Evolutionary conservation across 2,888 invertebrate genomes (phyloP).

Genomic region (Ophonus ardosiacus): DNA sequence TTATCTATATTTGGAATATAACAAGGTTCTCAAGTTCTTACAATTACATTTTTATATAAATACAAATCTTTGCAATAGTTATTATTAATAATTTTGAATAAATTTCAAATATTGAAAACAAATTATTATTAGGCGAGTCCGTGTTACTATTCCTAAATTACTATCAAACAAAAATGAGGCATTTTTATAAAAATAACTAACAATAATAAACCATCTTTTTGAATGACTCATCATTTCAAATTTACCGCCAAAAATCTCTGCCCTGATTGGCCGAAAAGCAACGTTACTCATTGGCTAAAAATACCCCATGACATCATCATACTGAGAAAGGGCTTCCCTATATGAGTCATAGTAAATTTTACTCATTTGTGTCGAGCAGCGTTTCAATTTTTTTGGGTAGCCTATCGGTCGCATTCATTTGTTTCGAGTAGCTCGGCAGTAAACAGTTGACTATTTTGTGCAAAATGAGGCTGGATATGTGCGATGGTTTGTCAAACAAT

Average conservation of each 20-base stretch:
- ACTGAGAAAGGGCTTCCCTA: constrained; percentile 75
- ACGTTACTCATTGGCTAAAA: constrained; percentile 72
- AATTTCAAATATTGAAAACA: too few relatives aligned
- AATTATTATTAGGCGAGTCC: too few relatives aligned
- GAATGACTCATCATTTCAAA: background rate
- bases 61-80: too few relatives aligned
- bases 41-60: background rate
- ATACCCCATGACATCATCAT: constrained; percentile 74
- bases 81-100: too few relatives aligned
- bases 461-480: constrained; percentile 74
- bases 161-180: too few relatives aligned
- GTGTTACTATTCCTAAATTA: too few relatives aligned
- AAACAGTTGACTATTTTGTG: background rate
- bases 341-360: constrained; percentile 72
- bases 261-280: constrained; percentile 15
- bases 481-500: constrained; percentile 74
- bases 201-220: too few relatives aligned
- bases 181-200: too few relatives aligned
- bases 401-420: constrained; percentile 36
- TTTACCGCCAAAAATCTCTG: background rate
- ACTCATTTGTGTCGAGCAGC: constrained; percentile 65
- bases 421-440: background rate
- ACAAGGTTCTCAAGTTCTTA: background rate
- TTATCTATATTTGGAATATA: background rate
- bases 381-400: constrained; percentile 49